A percentile compares a stretch with the other conserved stretches of the same genome.
phyloP scores from a whole-genome alignment of 2,888 invertebrate species.

The Tetragonula carbonaria region DNA sequence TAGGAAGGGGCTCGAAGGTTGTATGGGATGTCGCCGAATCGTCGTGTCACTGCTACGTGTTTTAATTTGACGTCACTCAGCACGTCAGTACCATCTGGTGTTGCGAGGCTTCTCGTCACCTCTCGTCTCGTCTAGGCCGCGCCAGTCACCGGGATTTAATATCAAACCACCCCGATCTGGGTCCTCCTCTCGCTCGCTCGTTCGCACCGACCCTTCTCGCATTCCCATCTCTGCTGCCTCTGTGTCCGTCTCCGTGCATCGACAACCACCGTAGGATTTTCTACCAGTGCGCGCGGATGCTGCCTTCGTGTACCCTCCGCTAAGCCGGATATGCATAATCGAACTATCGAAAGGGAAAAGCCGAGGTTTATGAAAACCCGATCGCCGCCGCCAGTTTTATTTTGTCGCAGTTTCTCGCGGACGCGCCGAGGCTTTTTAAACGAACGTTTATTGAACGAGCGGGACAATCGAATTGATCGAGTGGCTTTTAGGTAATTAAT shows the following conservation, averaged over 20 bases:
- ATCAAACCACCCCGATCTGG: constrained; percentile 76
- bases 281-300: constrained; percentile 55
- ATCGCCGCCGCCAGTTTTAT: constrained; percentile 20
- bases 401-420: not conserved
- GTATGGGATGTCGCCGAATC: constrained; percentile 79
- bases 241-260: constrained; percentile 5
- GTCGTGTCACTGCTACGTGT: constrained; percentile 81
- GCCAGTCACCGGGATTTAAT: constrained; percentile 82
- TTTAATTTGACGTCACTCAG: constrained; percentile 83
- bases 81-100: constrained; percentile 82
- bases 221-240: constrained; percentile 6
- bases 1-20: constrained; percentile 61
- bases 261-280: constrained; percentile 59
- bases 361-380: constrained; percentile 43
- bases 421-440: not conserved
- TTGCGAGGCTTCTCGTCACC: constrained; percentile 75
- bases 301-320: constrained; percentile 48
- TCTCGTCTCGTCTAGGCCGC: constrained; percentile 77
- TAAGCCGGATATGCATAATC: constrained; percentile 73
- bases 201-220: constrained; percentile 41
- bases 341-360: constrained; percentile 48
- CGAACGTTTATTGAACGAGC: not conserved
- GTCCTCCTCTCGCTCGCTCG: constrained; percentile 30
- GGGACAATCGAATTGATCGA: no score
- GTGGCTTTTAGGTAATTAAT: no score